Percentiles rank a stretch among this genome's conserved stretches.
Evolutionary conservation across 2,888 invertebrate species (phyloP).

Genomic region (Bembecia ichneumoniformis): DNA sequence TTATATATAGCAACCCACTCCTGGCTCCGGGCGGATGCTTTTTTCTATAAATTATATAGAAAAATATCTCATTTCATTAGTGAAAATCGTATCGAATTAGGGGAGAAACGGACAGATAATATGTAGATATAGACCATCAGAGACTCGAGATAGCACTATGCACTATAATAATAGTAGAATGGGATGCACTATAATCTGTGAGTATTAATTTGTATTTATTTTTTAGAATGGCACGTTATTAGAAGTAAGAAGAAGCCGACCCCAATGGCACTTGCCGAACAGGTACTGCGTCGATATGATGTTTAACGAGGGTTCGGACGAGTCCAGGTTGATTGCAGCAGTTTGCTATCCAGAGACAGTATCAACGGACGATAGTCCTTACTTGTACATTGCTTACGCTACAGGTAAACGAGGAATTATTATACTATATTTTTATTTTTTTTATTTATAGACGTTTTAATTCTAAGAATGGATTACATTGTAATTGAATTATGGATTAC

Average conservation of each 20-base stretch:
- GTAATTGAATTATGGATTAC: too few species aligned
- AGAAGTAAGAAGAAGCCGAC: conserved; percentile 27
- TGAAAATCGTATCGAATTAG: too few species aligned
- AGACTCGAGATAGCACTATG: not conserved
- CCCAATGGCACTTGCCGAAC: conserved; percentile 34
- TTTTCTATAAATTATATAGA: too few species aligned
- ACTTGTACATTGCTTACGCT: conserved; percentile 46
- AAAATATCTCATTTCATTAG: too few species aligned
- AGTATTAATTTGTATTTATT: not conserved
- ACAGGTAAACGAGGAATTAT: conserved; percentile 30
- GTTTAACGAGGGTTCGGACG: conserved; percentile 17
- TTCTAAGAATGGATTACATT: too few species aligned
- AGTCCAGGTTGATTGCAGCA: conserved; percentile 36
- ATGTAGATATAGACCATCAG: not conserved
- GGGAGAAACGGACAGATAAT: too few species aligned
- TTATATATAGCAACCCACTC: too few species aligned
- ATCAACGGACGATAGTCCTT: conserved; percentile 29
- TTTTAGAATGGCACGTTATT: conserved; percentile 49
- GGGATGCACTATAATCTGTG: not conserved
- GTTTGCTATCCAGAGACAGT: conserved; percentile 35
- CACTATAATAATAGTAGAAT: not conserved
- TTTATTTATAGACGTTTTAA: too few species aligned
- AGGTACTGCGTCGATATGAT: conserved; percentile 49
- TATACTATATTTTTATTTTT: not conserved
- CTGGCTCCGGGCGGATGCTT: too few species aligned